phyloP scores from a whole-genome alignment of 2,113 vertebrate genomes.

The Pollimyrus isidori region DNA sequence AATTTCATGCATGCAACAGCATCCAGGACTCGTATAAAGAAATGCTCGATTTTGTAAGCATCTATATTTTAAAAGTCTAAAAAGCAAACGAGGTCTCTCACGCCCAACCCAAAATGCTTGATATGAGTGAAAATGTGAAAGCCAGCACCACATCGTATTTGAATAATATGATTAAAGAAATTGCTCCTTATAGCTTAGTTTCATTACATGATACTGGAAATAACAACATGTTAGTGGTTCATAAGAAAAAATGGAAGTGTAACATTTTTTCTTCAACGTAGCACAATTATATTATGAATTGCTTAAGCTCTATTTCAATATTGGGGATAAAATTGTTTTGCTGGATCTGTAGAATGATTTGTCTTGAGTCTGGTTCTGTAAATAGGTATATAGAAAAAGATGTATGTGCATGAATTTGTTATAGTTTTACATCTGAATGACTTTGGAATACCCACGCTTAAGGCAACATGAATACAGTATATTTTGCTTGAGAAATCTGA shows the following conservation, averaged over 20 bases:
- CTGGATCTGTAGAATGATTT: background rate
- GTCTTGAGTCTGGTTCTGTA: constrained; percentile 6
- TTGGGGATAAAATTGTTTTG: background rate
- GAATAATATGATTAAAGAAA: background rate
- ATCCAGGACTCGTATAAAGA: constrained; percentile 1
- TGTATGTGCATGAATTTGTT: constrained; percentile 49
- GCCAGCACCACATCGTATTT: background rate
- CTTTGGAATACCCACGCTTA: background rate
- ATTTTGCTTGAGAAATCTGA: constrained; percentile 15
- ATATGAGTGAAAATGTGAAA: background rate
- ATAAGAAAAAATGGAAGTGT: background rate
- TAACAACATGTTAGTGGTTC: background rate
- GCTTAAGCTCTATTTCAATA: background rate
- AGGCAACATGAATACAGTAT: background rate
- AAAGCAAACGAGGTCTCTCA: constrained; percentile 1
- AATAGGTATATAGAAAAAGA: constrained; percentile 25
- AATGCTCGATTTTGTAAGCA: background rate
- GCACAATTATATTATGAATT: background rate
- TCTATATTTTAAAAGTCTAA: background rate
- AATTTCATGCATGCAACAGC: background rate
- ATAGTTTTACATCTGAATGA: constrained; percentile 6
- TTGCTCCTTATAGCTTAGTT: background rate
- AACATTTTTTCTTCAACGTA: background rate
- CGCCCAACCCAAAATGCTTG: background rate
- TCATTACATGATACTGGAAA: background rate